Base-by-base conservation (phyloP, 2,888 invertebrate genomes). In the Eristalis arbustorum region DNA sequence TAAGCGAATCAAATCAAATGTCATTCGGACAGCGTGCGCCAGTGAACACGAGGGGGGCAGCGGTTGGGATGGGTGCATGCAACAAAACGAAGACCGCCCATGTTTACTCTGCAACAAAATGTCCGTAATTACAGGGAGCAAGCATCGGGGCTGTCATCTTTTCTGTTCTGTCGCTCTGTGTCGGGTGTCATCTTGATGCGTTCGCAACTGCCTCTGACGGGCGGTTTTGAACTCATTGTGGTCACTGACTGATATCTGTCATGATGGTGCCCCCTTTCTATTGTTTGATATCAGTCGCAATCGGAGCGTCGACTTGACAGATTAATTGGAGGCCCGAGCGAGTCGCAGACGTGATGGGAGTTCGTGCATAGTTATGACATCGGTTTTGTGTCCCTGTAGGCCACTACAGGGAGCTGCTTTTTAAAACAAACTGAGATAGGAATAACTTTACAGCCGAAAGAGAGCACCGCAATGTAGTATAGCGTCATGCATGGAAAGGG, bases 1-100 rank as follows among this genome's bases (percentile, higher is more conserved):
- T 75, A 66, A 87, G 75, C 83, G 87, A 83, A 87, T 87, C 87
- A 83, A 83, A 87, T 87, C 83, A 75, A 87, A 87, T 87, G 83
- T 87, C 87, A 79, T 66, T 83, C 78, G 37, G 14, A 66, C 23
- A 40, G 57, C n/a, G 14, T 49, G 57, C n/a, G n/a, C 23, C 25
- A 31, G 23, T 40, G 23, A 61, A 22, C 31, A 59, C 25, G 23
- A 25, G 59, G 23, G n/a, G 11, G 42, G n/a, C 31, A 28, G 63
- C 37, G 18, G 37, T 64, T 25, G 76, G 68, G 82, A 61, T 77
- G 76, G 76, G 1, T 71, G 73, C 82, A 85, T 77, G 77, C 77
- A 69, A 64, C 61, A 8, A 68, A 66, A 37, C 34, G 71, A 4
- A 76, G 66, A 71, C 76, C 82, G 82, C 82, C 82, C 67, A 82